phyloP scores from a whole-genome alignment of 2,113 vertebrate species.

The Actenoides lindsayi region DNA sequence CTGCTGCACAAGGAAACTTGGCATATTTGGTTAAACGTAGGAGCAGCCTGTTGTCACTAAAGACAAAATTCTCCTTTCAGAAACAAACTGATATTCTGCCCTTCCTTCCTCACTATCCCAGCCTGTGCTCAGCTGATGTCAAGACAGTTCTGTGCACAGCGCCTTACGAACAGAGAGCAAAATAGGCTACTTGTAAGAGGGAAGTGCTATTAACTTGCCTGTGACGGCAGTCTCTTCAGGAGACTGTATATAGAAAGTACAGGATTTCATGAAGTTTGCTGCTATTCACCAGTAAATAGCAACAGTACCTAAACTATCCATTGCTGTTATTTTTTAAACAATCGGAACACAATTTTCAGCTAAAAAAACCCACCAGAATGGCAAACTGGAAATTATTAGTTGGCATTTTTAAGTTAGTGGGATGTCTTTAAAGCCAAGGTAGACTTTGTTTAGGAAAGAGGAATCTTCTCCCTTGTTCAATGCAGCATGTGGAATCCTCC shows the following conservation, averaged over 20 bases:
- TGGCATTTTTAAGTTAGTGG: background rate
- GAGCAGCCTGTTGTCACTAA: background rate
- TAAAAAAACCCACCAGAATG: background rate
- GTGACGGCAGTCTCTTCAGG: slow-evolving; percentile 20
- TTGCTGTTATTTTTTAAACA: background rate
- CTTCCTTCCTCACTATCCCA: background rate
- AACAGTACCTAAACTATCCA: background rate
- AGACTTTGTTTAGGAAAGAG: background rate
- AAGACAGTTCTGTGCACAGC: slow-evolving; percentile 24
- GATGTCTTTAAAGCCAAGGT: background rate
- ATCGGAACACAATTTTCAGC: background rate
- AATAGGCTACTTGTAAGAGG: slow-evolving; percentile 8
- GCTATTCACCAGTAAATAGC: background rate
- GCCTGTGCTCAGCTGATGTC: slow-evolving; percentile 2
- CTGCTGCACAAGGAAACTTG: background rate
- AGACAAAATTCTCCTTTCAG: slow-evolving; percentile 1
- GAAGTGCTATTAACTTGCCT: slow-evolving; percentile 39
- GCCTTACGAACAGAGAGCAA: background rate
- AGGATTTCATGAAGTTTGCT: slow-evolving; percentile 19
- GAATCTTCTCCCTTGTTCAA: background rate
- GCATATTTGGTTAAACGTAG: background rate
- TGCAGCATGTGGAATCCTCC: background rate
- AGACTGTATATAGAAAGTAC: background rate
- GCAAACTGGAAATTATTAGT: background rate
- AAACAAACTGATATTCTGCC: background rate